Evolutionary conservation across 2,113 vertebrate species (phyloP).

Genomic region (Hyperoodon ampullatus): DNA sequence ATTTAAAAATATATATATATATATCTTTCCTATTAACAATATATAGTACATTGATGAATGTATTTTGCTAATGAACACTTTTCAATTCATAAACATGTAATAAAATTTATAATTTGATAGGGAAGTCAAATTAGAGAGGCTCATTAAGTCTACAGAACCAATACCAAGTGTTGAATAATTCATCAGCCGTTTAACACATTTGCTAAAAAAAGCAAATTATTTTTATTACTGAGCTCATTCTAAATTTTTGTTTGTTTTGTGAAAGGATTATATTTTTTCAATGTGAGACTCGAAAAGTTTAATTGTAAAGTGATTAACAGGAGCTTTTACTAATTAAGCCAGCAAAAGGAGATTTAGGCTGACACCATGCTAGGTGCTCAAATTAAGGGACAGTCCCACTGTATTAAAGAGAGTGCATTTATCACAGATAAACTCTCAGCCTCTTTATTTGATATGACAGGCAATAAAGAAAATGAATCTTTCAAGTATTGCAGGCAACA

Average conservation of each 20-base stretch:
- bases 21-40: background rate
- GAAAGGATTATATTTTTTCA: constrained; percentile 70
- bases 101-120: constrained; percentile 75
- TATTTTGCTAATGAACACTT: constrained; percentile 75
- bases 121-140: constrained; percentile 80
- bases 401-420: constrained; percentile 79
- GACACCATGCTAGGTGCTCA: constrained; percentile 79
- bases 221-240: constrained; percentile 76
- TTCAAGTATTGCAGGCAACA: constrained; percentile 54
- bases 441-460: constrained; percentile 77
- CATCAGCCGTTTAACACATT: constrained; percentile 79
- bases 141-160: constrained; percentile 83
- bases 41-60: constrained; percentile 53
- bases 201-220: constrained; percentile 80
- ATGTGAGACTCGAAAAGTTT: constrained; percentile 79
- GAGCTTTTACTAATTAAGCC: constrained; percentile 85
- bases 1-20: background rate
- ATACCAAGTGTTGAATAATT: constrained; percentile 83
- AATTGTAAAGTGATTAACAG: constrained; percentile 85
- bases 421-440: constrained; percentile 78
- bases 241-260: constrained; percentile 74
- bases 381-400: constrained; percentile 81
- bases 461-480: constrained; percentile 72
- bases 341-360: constrained; percentile 80
- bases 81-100: constrained; percentile 78